Base-by-base conservation (phyloP, 1,140 invertebrate genomes). In the Scylla paramamosain region DNA sequence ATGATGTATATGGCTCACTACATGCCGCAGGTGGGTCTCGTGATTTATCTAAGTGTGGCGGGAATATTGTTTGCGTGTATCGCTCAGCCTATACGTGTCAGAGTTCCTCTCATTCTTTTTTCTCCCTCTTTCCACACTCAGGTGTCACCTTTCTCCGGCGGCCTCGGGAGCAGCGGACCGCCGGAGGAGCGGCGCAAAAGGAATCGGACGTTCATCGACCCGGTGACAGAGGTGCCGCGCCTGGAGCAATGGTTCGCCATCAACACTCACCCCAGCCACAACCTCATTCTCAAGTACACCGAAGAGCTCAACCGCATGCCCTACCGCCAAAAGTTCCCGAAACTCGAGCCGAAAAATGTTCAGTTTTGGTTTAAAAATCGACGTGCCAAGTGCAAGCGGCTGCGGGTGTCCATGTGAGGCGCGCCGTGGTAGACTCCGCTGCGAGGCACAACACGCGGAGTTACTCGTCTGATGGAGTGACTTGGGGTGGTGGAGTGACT, bases 121-220 rank as follows among this genome's bases (percentile, higher is more conserved):
- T 87, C 59, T 25, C 32, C 32, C 52, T 29, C 16, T 86, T 32
- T 29, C 29, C 92, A 25, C 28, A 59, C n/a, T 45, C 93, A 96
- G 96, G 95, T 95, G 12, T 96, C 96, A 0, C 96, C 96, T 12
- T 95, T 96, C 59, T 95, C 96, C 12, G 92, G 95, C 46, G 95
- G 95, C 4, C 94, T 96, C 14, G 93, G 94, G 1, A 89, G 94
- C 96, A 93, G 94, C 29, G 83, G 94, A 67, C 86, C 92, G 96
- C 97, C 98, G 96, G 97, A 97, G 96, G 98, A 99, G 96, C 98
- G 99, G 91, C 97, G 99, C 59, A 99, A 99, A 97, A 98, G 99
- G 59, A 99, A 99, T 97, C 98, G 99, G 95, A 99, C 99, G n/a
- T 99, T 99, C 97, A 99, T 99, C 96, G 99, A 99, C 97, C 99